A percentile compares a stretch with the other conserved stretches of the same genome.
Conservation (phyloP, 2,888 invertebrate species). For the Plemyria rubiginata region DNA sequence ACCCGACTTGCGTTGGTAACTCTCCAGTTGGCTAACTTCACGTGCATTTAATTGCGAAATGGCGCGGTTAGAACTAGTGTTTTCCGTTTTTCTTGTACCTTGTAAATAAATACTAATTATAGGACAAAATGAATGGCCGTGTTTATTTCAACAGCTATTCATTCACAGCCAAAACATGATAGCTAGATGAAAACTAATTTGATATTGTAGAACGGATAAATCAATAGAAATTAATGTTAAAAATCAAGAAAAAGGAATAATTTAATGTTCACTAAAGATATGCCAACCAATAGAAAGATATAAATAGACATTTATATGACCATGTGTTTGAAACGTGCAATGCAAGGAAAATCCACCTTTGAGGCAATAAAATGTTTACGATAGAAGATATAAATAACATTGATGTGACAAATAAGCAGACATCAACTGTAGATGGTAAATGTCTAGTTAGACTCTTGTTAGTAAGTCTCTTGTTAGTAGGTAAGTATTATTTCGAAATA, state of each 20-base stretch:
- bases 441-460: conserved; percentile 40
- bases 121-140: conserved; percentile 24
- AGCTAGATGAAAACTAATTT: neutral
- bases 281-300: conserved; percentile 39
- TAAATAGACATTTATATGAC: conserved; percentile 54
- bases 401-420: conserved; percentile 63
- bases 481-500: conserved; percentile 36
- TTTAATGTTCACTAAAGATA: conserved; percentile 20
- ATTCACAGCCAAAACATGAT: conserved; percentile 5
- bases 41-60: conserved; percentile 55
- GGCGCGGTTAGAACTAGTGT: conserved; percentile 35
- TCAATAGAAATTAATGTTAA: neutral
- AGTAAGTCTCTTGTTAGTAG: conserved; percentile 36
- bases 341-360: conserved; percentile 55
- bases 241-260: conserved; percentile 8
- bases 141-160: conserved; percentile 19
- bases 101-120: conserved; percentile 34
- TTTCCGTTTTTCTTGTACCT: conserved; percentile 32
- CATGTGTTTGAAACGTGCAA: conserved; percentile 55
- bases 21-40: conserved; percentile 59
- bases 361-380: conserved; percentile 70
- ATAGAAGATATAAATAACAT: conserved; percentile 67
- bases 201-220: neutral
- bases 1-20: conserved; percentile 66
- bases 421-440: conserved; percentile 50